Percentiles rank a stretch among this genome's conserved stretches.
Conservation (phyloP, 2,888 invertebrate species). For the Eupelmus urozonus region DNA sequence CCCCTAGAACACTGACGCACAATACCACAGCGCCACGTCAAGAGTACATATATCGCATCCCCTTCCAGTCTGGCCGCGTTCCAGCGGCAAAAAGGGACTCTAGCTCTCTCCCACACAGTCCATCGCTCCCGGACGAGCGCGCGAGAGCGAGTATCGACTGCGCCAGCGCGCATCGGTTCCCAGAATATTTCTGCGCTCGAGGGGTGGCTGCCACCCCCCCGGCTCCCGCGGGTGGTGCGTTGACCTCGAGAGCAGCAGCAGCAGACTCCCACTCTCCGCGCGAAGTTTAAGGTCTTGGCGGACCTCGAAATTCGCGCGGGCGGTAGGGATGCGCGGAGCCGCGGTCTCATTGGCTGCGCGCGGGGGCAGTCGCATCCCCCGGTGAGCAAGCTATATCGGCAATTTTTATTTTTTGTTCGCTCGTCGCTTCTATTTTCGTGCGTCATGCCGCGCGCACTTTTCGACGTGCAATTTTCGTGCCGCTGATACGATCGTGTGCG, state of each 20-base stretch:
- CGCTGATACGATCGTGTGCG: no score
- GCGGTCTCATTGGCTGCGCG: conserved; percentile 44
- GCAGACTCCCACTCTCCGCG: conserved; percentile 6
- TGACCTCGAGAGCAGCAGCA: conserved; percentile 58
- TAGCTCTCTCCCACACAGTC: no score
- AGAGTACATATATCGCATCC: neutral
- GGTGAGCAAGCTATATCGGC: no score
- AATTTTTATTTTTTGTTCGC: neutral
- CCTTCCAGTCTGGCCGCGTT: neutral
- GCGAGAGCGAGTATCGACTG: conserved; percentile 7
- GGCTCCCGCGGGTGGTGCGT: conserved; percentile 62
- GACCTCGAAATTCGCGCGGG: conserved; percentile 41
- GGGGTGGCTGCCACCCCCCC: conserved; percentile 19
- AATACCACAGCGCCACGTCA: neutral
- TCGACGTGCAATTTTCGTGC: conserved; percentile 6
- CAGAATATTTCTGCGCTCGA: conserved; percentile 17
- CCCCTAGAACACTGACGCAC: neutral
- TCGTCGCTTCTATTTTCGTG: conserved; percentile 1
- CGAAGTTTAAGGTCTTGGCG: conserved; percentile 65
- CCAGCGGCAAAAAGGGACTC: neutral
- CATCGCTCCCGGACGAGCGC: conserved; percentile 9
- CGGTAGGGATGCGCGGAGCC: conserved; percentile 20
- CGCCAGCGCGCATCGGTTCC: conserved; percentile 3
- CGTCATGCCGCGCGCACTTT: neutral
- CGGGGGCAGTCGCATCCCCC: no score